phyloP scores from a whole-genome alignment of 2,113 vertebrate genomes.

The Parotia lawesii region DNA sequence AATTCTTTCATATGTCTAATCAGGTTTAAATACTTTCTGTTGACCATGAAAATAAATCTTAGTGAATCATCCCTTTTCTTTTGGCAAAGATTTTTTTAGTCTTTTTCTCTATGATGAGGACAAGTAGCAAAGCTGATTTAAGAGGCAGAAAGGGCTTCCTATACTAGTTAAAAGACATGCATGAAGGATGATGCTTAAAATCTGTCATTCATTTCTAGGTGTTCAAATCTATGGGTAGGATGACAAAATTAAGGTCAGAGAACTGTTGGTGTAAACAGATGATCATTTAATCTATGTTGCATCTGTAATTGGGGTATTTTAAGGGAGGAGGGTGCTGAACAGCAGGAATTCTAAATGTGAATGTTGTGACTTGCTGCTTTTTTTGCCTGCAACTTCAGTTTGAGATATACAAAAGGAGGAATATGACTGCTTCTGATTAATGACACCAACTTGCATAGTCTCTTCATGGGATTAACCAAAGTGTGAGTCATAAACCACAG shows the following conservation, averaged over 20 bases:
- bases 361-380: neutral
- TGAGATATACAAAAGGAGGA: neutral
- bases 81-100: neutral
- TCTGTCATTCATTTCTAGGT: neutral
- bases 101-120: neutral
- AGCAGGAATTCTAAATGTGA: neutral
- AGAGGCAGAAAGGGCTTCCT: neutral
- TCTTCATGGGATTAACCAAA: neutral
- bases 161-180: neutral
- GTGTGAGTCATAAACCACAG: neutral
- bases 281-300: neutral
- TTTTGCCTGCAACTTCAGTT: neutral
- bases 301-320: neutral
- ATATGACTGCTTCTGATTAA: neutral
- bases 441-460: neutral
- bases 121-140: neutral
- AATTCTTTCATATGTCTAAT: neutral
- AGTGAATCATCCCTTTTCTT: neutral
- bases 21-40: neutral
- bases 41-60: neutral
- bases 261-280: neutral
- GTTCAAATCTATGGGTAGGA: neutral
- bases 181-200: neutral
- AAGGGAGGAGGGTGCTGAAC: neutral
- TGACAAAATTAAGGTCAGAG: neutral